Conservation (phyloP, 37 sponge, comb jelly and placozoan genomes). For the Tethya wilhelma region DNA sequence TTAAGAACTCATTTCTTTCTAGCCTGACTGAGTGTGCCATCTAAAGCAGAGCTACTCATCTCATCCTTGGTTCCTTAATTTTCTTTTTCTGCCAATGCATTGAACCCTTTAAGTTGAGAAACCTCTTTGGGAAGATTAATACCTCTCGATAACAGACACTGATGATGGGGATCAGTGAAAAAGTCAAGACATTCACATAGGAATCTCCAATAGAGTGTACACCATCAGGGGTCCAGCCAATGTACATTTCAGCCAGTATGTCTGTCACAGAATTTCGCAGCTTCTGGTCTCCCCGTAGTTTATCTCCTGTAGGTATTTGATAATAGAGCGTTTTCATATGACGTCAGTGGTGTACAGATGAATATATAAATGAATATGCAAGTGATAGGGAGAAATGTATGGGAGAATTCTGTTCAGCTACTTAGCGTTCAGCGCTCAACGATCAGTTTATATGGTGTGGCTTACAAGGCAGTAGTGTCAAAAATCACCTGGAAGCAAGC, state of each 20-base stretch:
- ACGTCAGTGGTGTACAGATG: too few species aligned
- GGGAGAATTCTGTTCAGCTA: too few species aligned
- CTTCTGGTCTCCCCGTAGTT: not conserved
- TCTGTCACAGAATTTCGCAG: not conserved
- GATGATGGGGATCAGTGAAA: slow-evolving; percentile 1
- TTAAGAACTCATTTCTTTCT: not conserved
- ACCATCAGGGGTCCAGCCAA: not conserved
- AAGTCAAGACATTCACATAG: not conserved
- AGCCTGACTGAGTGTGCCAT: not conserved
- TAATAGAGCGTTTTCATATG: too few species aligned
- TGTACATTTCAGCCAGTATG: not conserved
- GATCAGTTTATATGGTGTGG: too few species aligned
- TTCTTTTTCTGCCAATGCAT: not conserved
- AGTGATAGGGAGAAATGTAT: too few species aligned
- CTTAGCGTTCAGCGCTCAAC: too few species aligned
- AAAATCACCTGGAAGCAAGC: too few species aligned
- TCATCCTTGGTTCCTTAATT: not conserved
- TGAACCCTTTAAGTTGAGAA: not conserved
- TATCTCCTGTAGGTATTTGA: not conserved
- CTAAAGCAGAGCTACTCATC: not conserved
- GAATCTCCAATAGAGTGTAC: not conserved
- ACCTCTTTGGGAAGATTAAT: not conserved
- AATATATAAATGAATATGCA: too few species aligned
- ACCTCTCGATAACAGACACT: not conserved
- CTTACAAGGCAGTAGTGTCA: too few species aligned